A percentile compares a stretch with the other conserved stretches of the same genome.
phyloP scores from a whole-genome alignment of 2,113 vertebrate species.

The Trematocara variabile region DNA sequence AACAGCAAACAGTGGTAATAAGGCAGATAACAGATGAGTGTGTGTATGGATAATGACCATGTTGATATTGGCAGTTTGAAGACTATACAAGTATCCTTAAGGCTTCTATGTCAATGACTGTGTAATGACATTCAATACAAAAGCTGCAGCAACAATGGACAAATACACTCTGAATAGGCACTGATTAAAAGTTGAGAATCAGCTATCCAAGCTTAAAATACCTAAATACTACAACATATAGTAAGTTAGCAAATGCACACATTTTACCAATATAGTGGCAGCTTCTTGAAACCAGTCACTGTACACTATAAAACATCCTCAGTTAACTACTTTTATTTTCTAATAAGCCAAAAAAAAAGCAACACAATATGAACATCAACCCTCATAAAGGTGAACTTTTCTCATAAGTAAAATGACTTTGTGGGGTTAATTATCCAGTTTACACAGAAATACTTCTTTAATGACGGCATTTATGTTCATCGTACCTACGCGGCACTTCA shows the following conservation, averaged over 20 bases:
- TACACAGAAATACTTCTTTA: not conserved
- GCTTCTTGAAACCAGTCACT: not conserved
- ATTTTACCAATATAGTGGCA: not conserved
- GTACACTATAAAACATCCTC: not conserved
- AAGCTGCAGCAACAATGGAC: not conserved
- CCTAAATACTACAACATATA: not conserved
- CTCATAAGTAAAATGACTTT: not conserved
- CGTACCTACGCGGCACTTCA: not conserved
- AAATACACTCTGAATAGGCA: not conserved
- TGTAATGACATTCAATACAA: slow-evolving; percentile 16
- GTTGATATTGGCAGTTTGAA: slow-evolving; percentile 29
- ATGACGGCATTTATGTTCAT: not conserved
- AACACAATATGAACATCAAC: not conserved
- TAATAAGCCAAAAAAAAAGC: not conserved
- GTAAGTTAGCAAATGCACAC: not conserved
- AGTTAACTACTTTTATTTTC: not conserved
- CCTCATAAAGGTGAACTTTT: not conserved
- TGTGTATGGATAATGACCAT: not conserved
- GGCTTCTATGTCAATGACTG: slow-evolving; percentile 29
- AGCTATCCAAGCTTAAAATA: not conserved
- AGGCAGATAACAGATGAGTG: slow-evolving; percentile 37
- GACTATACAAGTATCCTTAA: slow-evolving; percentile 32
- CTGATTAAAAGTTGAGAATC: not conserved
- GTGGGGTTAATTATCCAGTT: not conserved
- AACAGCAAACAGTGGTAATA: slow-evolving; percentile 7